Evolutionary conservation across 2,113 vertebrate genomes (phyloP).

Genomic region (Meriones unguiculatus): DNA sequence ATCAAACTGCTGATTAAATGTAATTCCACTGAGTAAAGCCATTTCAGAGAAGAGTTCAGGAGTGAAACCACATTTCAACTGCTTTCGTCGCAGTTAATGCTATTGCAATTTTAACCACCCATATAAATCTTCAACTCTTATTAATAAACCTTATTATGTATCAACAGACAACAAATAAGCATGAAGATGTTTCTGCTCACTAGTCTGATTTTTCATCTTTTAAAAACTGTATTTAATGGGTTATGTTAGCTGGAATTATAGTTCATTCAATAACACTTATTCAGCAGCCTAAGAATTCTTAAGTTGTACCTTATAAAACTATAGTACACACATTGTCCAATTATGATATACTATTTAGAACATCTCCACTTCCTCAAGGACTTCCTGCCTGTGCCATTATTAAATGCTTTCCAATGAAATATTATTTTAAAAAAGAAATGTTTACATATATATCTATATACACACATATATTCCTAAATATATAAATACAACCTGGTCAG

Average conservation of each 20-base stretch:
- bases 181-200: not conserved
- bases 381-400: not conserved
- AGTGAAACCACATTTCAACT: slow-evolving; percentile 13
- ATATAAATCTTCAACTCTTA: not conserved
- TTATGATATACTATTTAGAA: not conserved
- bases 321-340: not conserved
- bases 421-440: not conserved
- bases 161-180: not conserved
- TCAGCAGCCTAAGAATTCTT: not conserved
- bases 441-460: not conserved
- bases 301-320: not conserved
- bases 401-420: not conserved
- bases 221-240: not conserved
- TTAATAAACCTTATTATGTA: not conserved
- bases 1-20: slow-evolving; percentile 22
- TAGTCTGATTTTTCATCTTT: not conserved
- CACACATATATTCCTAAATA: not conserved
- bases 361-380: slow-evolving; percentile 20
- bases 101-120: not conserved
- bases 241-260: not conserved
- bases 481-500: not conserved
- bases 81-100: not conserved
- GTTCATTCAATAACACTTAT: not conserved
- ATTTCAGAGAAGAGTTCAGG: slow-evolving; percentile 39
- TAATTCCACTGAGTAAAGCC: slow-evolving; percentile 48